These are phyloP conservation scores for Phortica magna DNA, from an alignment of 2,888 invertebrate species.

Conservation along the genomic window DNA sequence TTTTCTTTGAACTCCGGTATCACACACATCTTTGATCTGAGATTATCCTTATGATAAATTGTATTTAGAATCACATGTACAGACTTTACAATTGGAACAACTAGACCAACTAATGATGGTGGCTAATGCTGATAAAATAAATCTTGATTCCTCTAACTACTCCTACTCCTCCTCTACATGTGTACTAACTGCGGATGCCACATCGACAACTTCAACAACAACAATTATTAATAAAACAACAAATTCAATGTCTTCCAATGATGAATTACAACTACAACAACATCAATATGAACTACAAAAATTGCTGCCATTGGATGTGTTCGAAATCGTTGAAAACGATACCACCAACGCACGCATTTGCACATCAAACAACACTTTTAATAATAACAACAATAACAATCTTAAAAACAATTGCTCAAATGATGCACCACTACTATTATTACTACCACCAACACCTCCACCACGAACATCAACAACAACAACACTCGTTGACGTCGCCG, in stretches of 20 bases:
- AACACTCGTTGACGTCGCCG: slow-evolving; percentile 21
- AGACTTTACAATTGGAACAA: slow-evolving; percentile 80
- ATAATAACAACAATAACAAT: slow-evolving; percentile 50
- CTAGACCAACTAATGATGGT: slow-evolving; percentile 80
- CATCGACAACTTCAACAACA: slow-evolving; percentile 51
- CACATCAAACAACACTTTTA: slow-evolving; percentile 47
- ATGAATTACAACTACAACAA: slow-evolving; percentile 47
- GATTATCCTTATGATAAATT: slow-evolving; percentile 75
- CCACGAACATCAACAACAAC: slow-evolving; percentile 8
- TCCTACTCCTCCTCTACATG: slow-evolving; percentile 69
- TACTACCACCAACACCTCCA: not conserved
- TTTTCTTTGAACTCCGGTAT: slow-evolving; percentile 33
- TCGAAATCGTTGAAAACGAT: slow-evolving; percentile 45
- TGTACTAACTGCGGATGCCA: slow-evolving; percentile 45
- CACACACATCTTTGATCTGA: slow-evolving; percentile 58
- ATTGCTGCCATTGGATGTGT: slow-evolving; percentile 30
- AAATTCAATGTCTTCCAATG: slow-evolving; percentile 46
- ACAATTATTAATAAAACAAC: slow-evolving; percentile 42
- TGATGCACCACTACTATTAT: slow-evolving; percentile 7
- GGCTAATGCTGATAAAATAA: slow-evolving; percentile 79
- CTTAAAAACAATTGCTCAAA: slow-evolving; percentile 27
- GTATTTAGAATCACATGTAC: slow-evolving; percentile 78
- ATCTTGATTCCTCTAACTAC: slow-evolving; percentile 78
- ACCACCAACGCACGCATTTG: slow-evolving; percentile 43
- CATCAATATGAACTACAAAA: slow-evolving; percentile 18